These are phyloP conservation scores for Phoebastria nigripes DNA, from an alignment of 2,797 vertebrate genomes.

Conservation along the genomic window DNA sequence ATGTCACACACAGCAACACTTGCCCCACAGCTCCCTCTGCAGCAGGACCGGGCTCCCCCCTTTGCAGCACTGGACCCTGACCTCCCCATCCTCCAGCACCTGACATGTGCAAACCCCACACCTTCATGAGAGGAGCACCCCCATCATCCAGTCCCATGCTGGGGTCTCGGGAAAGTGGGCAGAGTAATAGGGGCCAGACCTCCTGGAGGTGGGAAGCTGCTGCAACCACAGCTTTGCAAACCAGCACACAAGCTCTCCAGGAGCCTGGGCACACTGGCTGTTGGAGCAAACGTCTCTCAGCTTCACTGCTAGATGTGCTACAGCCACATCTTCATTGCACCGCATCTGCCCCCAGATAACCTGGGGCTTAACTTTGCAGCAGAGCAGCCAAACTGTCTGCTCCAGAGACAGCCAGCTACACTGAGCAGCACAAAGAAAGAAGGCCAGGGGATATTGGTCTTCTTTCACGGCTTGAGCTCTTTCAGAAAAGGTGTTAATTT, in stretches of 20 bases:
- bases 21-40: fast-evolving
- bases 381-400: background rate
- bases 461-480: background rate
- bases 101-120: fast-evolving
- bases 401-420: background rate
- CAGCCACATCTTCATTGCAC: background rate
- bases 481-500: background rate
- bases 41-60: background rate
- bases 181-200: background rate
- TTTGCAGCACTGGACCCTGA: background rate
- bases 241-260: background rate
- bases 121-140: background rate
- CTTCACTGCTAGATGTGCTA: background rate
- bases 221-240: background rate
- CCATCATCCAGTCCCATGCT: background rate
- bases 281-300: background rate
- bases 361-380: background rate
- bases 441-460: background rate
- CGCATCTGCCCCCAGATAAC: background rate
- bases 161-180: background rate
- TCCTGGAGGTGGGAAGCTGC: background rate
- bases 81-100: background rate
- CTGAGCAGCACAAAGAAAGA: background rate
- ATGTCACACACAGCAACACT: background rate
- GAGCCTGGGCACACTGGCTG: background rate